A percentile compares a stretch with the other conserved stretches of the same genome.
Evolutionary conservation across 1,140 invertebrate species (phyloP).

Genomic region (Platyscapa corneri): DNA sequence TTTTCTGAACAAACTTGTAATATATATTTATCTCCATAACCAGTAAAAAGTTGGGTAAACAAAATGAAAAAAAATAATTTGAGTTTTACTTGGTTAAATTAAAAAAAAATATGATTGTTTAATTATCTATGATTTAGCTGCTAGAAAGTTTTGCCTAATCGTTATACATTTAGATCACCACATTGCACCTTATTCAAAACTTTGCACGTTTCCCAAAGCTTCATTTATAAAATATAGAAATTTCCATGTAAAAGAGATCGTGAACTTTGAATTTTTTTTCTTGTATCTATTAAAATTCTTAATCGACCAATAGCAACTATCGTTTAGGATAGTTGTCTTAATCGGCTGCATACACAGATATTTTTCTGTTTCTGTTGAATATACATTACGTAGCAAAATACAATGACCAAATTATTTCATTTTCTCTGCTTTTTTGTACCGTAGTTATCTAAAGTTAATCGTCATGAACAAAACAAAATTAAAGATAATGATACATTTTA

Average conservation of each 20-base stretch:
- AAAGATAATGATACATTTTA: no score
- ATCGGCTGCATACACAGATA: background rate
- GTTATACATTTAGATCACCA: no score
- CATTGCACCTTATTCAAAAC: background rate
- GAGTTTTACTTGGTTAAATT: conserved; percentile 6
- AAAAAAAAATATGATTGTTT: conserved; percentile 27
- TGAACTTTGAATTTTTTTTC: conserved; percentile 21
- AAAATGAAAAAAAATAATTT: no score
- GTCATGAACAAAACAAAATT: no score
- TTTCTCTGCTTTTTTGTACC: no score
- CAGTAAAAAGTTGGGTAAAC: background rate
- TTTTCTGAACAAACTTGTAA: no score
- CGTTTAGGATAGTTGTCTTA: conserved; percentile 12
- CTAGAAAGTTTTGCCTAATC: background rate
- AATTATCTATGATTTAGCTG: conserved; percentile 31
- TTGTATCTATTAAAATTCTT: background rate
- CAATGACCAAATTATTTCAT: background rate
- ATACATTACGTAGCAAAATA: background rate
- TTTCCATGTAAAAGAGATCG: conserved; percentile 43
- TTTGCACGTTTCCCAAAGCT: background rate
- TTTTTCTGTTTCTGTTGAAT: conserved; percentile 18
- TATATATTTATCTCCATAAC: no score
- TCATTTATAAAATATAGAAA: background rate
- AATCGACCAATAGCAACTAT: background rate
- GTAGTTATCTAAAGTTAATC: no score